These are phyloP conservation scores for Chrysocyon brachyurus DNA, from an alignment of 2,797 vertebrate genomes.

Conservation along the genomic window DNA sequence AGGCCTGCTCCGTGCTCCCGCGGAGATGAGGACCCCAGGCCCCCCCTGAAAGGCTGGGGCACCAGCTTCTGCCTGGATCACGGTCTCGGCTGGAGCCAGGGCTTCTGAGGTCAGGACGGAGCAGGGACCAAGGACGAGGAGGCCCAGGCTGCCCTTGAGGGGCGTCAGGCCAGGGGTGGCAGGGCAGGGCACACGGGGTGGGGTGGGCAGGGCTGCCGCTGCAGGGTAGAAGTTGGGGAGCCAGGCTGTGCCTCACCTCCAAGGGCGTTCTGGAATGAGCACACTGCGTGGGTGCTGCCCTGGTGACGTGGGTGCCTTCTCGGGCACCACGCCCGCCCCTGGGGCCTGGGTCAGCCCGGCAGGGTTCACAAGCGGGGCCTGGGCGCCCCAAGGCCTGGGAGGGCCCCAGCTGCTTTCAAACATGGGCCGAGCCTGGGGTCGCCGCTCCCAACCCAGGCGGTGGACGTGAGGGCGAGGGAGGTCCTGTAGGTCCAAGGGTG, in stretches of 20 bases:
- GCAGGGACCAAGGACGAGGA: not conserved
- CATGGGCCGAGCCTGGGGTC: not conserved
- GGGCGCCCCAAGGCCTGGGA: fast-evolving
- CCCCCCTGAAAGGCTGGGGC: not conserved
- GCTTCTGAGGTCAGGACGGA: not conserved
- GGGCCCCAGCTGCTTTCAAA: not conserved
- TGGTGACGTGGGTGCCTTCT: not conserved
- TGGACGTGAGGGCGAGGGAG: too few relatives aligned
- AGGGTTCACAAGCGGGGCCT: not conserved
- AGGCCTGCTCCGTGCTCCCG: not conserved
- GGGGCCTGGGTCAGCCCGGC: too few relatives aligned
- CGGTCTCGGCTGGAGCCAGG: not conserved
- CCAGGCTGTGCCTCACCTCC: too few relatives aligned
- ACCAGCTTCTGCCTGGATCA: not conserved
- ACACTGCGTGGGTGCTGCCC: fast-evolving
- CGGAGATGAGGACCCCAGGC: not conserved
- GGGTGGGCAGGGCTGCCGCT: not conserved
- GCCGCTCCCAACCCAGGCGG: not conserved
- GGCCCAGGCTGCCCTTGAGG: not conserved
- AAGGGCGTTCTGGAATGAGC: not conserved
- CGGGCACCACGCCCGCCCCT: fast-evolving
- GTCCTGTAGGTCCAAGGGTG: not conserved
- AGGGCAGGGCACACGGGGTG: not conserved
- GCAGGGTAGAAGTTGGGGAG: not conserved
- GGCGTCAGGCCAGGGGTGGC: not conserved